These are phyloP conservation scores for Callipepla squamata DNA, from an alignment of 2,113 vertebrate species.

Conservation along the genomic window DNA sequence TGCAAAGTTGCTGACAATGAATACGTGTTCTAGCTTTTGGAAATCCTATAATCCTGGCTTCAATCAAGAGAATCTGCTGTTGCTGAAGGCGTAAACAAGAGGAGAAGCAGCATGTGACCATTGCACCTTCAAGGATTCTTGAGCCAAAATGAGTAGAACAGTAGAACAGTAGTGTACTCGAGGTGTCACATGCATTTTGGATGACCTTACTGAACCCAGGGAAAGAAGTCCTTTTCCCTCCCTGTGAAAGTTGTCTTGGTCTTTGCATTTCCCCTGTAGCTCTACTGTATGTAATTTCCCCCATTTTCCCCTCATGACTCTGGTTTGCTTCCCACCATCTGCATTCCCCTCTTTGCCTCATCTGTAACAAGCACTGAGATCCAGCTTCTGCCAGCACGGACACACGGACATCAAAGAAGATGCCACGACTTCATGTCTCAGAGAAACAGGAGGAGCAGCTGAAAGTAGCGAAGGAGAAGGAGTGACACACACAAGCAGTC, in stretches of 20 bases:
- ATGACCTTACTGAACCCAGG: background rate
- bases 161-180: no score
- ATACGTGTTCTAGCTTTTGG: conserved; percentile 55
- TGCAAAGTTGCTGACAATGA: conserved; percentile 57
- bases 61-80: conserved; percentile 59
- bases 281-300: conserved; percentile 4
- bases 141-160: background rate
- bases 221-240: background rate
- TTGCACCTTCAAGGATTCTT: conserved; percentile 3
- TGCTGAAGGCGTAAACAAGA: conserved; percentile 68
- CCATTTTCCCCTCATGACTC: background rate
- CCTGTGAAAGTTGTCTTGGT: background rate
- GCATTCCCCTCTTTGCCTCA: conserved; percentile 65
- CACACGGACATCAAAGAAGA: conserved; percentile 67
- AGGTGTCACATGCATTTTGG: background rate
- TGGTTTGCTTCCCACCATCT: conserved; percentile 59
- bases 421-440: conserved; percentile 69
- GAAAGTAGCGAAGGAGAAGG: conserved; percentile 45
- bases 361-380: conserved; percentile 65
- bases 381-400: conserved; percentile 70
- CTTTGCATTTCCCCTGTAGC: background rate
- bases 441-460: conserved; percentile 65
- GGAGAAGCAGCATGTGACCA: conserved; percentile 35
- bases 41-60: conserved; percentile 70
- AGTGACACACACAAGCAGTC: conserved; percentile 51